Conservation (phyloP, 2,113 vertebrate species). For the Antechinus stuartii region DNA sequence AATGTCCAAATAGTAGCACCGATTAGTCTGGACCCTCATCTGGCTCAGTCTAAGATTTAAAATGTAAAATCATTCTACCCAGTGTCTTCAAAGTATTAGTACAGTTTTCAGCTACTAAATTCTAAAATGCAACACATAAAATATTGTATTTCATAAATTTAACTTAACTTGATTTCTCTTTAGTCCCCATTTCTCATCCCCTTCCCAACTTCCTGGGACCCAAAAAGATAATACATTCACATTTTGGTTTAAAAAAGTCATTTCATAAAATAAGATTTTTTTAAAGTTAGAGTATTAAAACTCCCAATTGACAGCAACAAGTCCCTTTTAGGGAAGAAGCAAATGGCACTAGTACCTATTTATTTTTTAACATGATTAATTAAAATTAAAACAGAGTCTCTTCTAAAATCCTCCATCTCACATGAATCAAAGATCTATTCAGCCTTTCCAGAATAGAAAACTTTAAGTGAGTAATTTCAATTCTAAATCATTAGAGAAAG, state of each 20-base stretch:
- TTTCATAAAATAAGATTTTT: neutral
- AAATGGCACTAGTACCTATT: neutral
- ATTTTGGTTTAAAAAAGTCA: neutral
- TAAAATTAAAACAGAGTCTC: neutral
- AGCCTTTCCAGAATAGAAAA: neutral
- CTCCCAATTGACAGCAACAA: neutral
- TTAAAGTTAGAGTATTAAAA: neutral
- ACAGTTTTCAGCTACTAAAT: neutral
- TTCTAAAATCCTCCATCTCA: neutral
- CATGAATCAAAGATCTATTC: neutral
- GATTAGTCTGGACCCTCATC: neutral
- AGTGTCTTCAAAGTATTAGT: neutral
- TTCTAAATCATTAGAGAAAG: neutral
- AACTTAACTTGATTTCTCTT: neutral
- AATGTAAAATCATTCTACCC: neutral
- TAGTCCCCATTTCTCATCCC: neutral
- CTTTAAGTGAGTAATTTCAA: neutral
- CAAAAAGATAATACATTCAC: neutral
- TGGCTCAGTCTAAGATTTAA: neutral
- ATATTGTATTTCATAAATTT: neutral
- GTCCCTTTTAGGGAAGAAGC: neutral
- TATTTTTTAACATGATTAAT: neutral
- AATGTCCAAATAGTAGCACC: neutral
- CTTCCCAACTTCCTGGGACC: neutral
- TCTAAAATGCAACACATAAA: neutral